Conservation (phyloP, 1,140 invertebrate genomes). For the Reticulitermes speratus region DNA sequence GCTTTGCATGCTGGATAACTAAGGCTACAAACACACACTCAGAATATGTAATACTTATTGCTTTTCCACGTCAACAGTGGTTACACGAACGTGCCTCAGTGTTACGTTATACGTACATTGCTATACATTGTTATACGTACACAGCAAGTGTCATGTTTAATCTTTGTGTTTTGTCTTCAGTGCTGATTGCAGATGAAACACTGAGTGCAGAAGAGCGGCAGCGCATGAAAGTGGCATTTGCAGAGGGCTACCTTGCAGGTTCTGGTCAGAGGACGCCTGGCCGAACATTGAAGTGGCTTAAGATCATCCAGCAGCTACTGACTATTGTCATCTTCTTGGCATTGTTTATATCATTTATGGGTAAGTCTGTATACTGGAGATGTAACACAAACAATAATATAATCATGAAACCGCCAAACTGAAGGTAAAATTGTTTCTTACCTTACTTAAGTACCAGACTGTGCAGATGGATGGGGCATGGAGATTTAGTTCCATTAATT, state of each 20-base stretch:
- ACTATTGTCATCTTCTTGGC: slow-evolving; percentile 74
- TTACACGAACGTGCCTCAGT: no score
- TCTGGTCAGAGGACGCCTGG: slow-evolving; percentile 54
- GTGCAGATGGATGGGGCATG: no score
- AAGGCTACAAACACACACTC: no score
- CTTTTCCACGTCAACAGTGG: no score
- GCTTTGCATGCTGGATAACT: no score
- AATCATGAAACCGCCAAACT: no score
- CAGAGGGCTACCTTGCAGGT: slow-evolving; percentile 83
- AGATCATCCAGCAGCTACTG: slow-evolving; percentile 65
- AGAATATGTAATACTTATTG: no score
- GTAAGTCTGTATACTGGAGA: slow-evolving; percentile 37
- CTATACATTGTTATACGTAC: not conserved
- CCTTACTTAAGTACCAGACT: no score
- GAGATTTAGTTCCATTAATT: no score
- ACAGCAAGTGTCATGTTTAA: not conserved
- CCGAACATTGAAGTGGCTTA: slow-evolving; percentile 67
- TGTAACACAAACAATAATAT: no score
- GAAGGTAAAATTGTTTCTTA: no score
- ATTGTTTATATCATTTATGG: slow-evolving; percentile 73
- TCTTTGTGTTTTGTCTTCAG: slow-evolving; percentile 34
- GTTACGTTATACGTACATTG: slow-evolving; percentile 1
- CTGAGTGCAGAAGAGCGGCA: slow-evolving; percentile 59
- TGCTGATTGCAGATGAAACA: slow-evolving; percentile 43
- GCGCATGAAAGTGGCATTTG: slow-evolving; percentile 82